Base-by-base conservation (phyloP, 92 coral and sea anemone species). In the Phenganax subtilis region DNA sequence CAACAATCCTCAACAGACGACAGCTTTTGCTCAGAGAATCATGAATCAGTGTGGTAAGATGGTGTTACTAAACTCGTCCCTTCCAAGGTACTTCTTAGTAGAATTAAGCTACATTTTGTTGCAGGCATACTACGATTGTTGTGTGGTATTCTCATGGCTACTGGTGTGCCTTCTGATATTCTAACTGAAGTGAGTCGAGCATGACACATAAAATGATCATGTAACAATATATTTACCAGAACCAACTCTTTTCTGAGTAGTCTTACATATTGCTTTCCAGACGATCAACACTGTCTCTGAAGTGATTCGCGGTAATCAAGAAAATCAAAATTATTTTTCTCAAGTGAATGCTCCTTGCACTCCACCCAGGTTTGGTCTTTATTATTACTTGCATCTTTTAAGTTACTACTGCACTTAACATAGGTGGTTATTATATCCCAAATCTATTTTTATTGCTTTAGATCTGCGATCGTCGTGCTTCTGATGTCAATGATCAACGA, bases 401-500 rank as follows among this genome's bases (percentile, higher is more conserved):
- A 37, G 47, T 37, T 37, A 37, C 47, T 37, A 37, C 47, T 37
- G 47, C 5, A 37, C 47, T 37, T 37, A 37, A 37, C 47, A 37
- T 37, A 37, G 47, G 47, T 28, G 64, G 16, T 47, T 44, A 10
- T n/a, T 53, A 54, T 57, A 80, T 67, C 17, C 3, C 8, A 20
- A n/a, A 37, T 75, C 66, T 89, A 44, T 30, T 85, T 7, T 15
- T 0, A n/a, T 55, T 55, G 72, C 78, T 83, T 20, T 86, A 94
- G 98, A 81, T 90, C 98, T 51, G 98, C 98, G 52, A 94, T 94
- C 71, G 97, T 94, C 17, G 98, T 94, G 14, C 93, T 94, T 4
- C 89, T 94, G 20, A 94, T 94, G 98, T 94, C 98, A 25, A 94
- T 94, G 98, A 94, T 94, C 11, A 94, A 94, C 65, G 98, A 94